Conservation (phyloP, 2,113 vertebrate genomes). For the Prunella himalayana region DNA sequence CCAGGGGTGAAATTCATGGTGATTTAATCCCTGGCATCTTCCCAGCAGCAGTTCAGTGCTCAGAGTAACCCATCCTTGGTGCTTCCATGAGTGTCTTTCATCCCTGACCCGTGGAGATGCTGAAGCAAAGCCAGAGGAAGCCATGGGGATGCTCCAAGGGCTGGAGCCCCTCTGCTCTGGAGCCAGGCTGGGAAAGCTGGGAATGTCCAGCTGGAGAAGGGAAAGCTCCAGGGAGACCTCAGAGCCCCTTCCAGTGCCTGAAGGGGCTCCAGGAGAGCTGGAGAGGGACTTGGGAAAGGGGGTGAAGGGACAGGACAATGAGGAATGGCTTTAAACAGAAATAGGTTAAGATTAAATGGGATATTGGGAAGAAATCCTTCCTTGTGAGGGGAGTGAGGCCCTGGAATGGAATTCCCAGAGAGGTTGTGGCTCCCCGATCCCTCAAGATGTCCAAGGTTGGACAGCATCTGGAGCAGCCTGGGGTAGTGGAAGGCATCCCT, state of each 20-base stretch:
- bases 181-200: background rate
- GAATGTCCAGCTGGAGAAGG: background rate
- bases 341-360: fast-evolving
- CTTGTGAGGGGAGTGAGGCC: fast-evolving
- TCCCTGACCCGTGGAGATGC: background rate
- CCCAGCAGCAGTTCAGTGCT: background rate
- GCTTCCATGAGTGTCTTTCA: background rate
- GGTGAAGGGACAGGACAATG: fast-evolving
- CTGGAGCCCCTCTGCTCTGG: background rate
- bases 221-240: background rate
- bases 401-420: background rate
- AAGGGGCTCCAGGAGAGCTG: background rate
- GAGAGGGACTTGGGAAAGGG: fast-evolving
- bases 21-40: background rate
- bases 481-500: background rate
- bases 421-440: background rate
- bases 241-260: background rate
- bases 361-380: background rate
- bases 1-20: background rate
- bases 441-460: background rate
- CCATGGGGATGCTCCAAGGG: background rate
- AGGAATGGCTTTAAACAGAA: background rate
- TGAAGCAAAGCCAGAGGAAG: fast-evolving
- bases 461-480: fast-evolving
- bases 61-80: background rate